Conservation (phyloP, 2,113 vertebrate genomes). For the Myanophis thanlyinensis region DNA sequence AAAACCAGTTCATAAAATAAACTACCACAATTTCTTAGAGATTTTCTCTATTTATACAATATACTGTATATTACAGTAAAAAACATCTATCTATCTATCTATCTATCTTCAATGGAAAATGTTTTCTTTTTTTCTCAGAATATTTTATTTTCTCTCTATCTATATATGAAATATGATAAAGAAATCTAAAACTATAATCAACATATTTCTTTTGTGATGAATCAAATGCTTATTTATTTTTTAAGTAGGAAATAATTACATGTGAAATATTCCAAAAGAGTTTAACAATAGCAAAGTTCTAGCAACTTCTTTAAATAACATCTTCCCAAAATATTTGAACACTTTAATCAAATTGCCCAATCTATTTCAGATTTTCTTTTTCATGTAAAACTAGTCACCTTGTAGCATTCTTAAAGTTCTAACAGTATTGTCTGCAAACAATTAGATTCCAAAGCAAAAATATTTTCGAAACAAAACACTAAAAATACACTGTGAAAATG, state of each 20-base stretch:
- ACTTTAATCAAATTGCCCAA: fast-evolving
- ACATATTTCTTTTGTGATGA: neutral
- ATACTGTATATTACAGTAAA: neutral
- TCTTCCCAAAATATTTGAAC: neutral
- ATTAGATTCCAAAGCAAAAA: neutral
- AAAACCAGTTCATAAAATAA: neutral
- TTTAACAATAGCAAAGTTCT: neutral
- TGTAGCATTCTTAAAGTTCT: neutral
- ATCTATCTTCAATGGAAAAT: neutral
- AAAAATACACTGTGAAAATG: conserved; percentile 14
- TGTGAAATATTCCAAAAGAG: neutral
- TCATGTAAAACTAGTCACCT: fast-evolving
- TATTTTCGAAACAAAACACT: conserved; percentile 20
- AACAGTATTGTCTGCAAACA: neutral
- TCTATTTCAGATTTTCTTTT: neutral
- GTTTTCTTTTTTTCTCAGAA: neutral
- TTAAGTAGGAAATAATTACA: neutral
- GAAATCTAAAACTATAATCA: neutral
- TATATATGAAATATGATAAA: too few species aligned
- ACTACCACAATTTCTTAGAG: neutral
- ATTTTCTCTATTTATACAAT: fast-evolving
- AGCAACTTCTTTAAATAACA: neutral
- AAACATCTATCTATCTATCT: neutral
- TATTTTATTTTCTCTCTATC: too few species aligned
- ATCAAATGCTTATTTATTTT: neutral